These are phyloP conservation scores for Drosophila ohnishii DNA, from an alignment of 1,140 invertebrate species.

Conservation along the genomic window DNA sequence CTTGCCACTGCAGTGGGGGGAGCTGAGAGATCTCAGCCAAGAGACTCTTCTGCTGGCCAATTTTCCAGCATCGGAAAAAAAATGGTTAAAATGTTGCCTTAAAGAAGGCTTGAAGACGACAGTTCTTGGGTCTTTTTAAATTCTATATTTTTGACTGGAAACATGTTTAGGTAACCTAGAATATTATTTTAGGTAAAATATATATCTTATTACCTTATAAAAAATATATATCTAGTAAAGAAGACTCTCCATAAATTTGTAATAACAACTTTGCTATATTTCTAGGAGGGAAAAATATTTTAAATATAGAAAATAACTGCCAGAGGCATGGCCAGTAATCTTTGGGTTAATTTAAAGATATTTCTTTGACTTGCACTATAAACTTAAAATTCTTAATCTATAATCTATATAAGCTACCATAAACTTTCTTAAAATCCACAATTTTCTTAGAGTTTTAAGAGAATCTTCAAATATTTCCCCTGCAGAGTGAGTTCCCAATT, in stretches of 20 bases:
- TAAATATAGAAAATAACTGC: background rate
- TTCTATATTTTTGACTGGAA: no score
- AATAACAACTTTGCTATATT: no score
- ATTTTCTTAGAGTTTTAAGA: background rate
- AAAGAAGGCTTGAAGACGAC: background rate
- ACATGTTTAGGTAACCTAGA: no score
- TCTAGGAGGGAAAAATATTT: background rate
- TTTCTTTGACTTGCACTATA: no score
- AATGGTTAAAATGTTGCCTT: slow-evolving; percentile 32
- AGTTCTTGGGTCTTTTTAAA: background rate
- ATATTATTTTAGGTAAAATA: no score
- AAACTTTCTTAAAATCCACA: background rate
- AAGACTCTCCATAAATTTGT: background rate
- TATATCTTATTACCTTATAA: no score
- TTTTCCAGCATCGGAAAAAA: slow-evolving; percentile 40
- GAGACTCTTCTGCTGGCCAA: slow-evolving; percentile 7
- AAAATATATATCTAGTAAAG: no score
- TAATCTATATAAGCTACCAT: no score
- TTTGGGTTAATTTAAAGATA: no score
- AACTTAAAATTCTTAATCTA: no score
- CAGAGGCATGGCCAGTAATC: no score
- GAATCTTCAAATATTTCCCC: background rate
- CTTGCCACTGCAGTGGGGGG: background rate
- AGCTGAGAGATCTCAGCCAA: background rate
- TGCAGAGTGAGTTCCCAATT: background rate